These are phyloP conservation scores for Gryllus longicercus DNA, from an alignment of 2,888 invertebrate species.

Conservation along the genomic window DNA sequence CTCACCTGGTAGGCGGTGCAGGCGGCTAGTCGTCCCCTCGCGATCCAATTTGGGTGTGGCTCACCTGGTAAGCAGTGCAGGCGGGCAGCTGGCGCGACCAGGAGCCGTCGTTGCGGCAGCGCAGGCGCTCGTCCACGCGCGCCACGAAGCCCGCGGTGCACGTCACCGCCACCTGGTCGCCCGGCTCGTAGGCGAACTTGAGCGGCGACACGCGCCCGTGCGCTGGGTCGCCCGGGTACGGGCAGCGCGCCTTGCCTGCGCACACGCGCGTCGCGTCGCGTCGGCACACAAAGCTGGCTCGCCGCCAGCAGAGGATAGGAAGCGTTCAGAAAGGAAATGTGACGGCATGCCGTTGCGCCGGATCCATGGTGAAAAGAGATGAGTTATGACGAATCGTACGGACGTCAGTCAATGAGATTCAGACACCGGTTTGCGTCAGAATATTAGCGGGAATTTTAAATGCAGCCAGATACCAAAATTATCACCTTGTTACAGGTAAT, in stretches of 20 bases:
- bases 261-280: too few species aligned
- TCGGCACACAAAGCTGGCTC: slow-evolving; percentile 32
- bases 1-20: slow-evolving; percentile 46
- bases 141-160: slow-evolving; percentile 65
- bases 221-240: slow-evolving; percentile 67
- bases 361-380: not conserved
- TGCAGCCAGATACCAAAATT: too few species aligned
- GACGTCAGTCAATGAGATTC: too few species aligned
- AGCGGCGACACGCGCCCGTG: slow-evolving; percentile 67
- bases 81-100: slow-evolving; percentile 67
- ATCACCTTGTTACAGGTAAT: too few species aligned
- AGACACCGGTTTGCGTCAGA: too few species aligned
- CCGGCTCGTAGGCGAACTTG: slow-evolving; percentile 71
- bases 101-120: slow-evolving; percentile 62
- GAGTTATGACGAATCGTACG: too few species aligned
- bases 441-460: too few species aligned
- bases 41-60: too few species aligned
- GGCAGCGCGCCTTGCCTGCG: slow-evolving; percentile 67
- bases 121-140: slow-evolving; percentile 57
- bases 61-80: slow-evolving; percentile 46
- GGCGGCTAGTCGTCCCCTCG: slow-evolving; percentile 54
- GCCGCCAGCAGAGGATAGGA: not conserved
- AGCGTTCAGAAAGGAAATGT: too few species aligned
- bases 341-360: not conserved
- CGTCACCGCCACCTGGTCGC: slow-evolving; percentile 65